Evolutionary conservation across 2,888 invertebrate genomes (phyloP), one percentile per base, ranked within the genome.

Genomic region (Folsomia manolachei): DNA sequence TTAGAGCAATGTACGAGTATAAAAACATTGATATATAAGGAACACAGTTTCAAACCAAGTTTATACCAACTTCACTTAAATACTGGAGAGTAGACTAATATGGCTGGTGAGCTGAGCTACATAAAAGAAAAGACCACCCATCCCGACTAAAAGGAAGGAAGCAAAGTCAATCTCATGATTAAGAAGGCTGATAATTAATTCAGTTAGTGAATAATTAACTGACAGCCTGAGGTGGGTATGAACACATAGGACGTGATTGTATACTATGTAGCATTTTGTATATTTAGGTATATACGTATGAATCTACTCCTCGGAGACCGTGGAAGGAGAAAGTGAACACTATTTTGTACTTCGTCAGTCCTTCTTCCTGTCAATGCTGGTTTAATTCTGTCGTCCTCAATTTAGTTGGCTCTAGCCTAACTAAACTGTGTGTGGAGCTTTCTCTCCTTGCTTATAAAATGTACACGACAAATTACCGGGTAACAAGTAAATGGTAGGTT

Each of bases 201-300:
- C 51, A 66, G n/a, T 66, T 66, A 66, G 52, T 66, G 21, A 66
- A 66, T 66, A 66, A 66, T 66, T 66, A 66, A 66, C 65, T 66
- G 65, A 66, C 52, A 66, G 65, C 51, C 65, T 66, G 39, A 66
- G 65, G 65, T 39, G 27, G 63, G 26, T 14, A 63, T 27, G 25
- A 11, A 26, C 11, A n/a, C n/a, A n/a, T n/a, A 39, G 14, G 39
- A 4, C 39, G 39, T 39, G 14, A n/a, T n/a, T n/a, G n/a, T n/a
- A n/a, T n/a, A n/a, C n/a, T n/a, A n/a, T n/a, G n/a, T n/a, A n/a
- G n/a, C n/a, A n/a, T n/a, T n/a, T n/a, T n/a, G n/a, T n/a, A n/a
- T n/a, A n/a, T n/a, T n/a, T n/a, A n/a, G n/a, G n/a, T n/a, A n/a
- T n/a, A n/a, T n/a, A n/a, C n/a, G n/a, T n/a, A n/a, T n/a, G n/a